A percentile compares a stretch with the other conserved stretches of the same genome.
Conservation (phyloP, 2,113 vertebrate species). For the Upupa epops region DNA sequence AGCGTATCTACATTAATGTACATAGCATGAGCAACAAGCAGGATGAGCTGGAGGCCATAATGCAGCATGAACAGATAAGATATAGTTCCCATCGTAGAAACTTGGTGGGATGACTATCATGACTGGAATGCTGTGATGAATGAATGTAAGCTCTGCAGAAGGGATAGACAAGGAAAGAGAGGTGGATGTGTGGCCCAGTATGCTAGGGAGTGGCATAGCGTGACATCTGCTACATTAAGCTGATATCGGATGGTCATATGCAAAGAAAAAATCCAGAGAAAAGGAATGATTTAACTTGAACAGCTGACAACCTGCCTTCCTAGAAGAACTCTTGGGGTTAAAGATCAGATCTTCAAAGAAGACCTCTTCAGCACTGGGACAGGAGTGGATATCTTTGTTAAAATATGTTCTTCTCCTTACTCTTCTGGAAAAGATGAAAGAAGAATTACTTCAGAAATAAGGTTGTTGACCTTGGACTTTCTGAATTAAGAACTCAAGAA, state of each 20-base stretch:
- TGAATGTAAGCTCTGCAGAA: too few species aligned
- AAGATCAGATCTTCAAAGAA: not conserved
- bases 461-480: not conserved
- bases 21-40: too few species aligned
- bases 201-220: too few species aligned
- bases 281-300: not conserved
- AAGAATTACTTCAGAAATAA: not conserved
- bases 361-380: not conserved
- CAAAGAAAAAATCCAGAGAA: not conserved
- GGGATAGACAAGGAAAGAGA: too few species aligned
- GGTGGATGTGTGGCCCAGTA: too few species aligned
- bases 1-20: too few species aligned
- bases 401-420: not conserved
- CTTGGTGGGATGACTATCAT: too few species aligned
- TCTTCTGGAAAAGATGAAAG: not conserved
- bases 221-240: not conserved
- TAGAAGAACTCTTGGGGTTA: not conserved
- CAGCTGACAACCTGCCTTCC: not conserved
- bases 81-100: too few species aligned
- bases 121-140: too few species aligned
- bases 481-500: not conserved
- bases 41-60: too few species aligned
- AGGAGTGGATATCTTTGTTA: not conserved
- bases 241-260: not conserved
- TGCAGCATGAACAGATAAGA: too few species aligned